phyloP scores from a whole-genome alignment of 2,888 invertebrate species.

The Caenorhabditis plicata region DNA sequence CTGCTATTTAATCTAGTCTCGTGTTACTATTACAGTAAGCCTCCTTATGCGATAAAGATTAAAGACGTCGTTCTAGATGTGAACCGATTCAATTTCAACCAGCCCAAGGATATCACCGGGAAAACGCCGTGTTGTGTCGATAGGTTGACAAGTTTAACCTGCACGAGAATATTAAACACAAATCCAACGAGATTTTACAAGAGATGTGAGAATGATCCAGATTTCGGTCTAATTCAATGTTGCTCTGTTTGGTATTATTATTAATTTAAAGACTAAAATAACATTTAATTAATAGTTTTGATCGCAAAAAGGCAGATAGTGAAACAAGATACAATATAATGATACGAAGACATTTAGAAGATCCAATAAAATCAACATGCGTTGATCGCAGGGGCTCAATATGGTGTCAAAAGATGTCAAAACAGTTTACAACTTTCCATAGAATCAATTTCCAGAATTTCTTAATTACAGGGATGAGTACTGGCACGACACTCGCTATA shows the following conservation, averaged over 20 bases:
- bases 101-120: constrained; percentile 36
- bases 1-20: too few species aligned
- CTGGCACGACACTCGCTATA: constrained; percentile 39
- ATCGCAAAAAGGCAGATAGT: constrained; percentile 19
- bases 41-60: too few species aligned
- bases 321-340: constrained; percentile 17
- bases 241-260: constrained; percentile 53
- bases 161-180: constrained; percentile 41
- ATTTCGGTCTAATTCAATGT: constrained; percentile 62
- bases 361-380: constrained; percentile 36
- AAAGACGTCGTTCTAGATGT: too few species aligned
- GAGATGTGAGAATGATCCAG: constrained; percentile 53
- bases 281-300: constrained; percentile 29
- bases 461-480: constrained; percentile 38
- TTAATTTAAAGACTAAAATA: not conserved
- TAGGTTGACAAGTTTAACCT: constrained; percentile 53
- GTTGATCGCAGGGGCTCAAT: constrained; percentile 34
- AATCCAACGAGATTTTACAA: constrained; percentile 40
- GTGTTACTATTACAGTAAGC: too few species aligned
- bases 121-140: constrained; percentile 62
- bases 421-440: constrained; percentile 23
- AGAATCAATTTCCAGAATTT: too few species aligned
- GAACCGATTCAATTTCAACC: constrained; percentile 38
- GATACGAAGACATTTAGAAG: constrained; percentile 29
- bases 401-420: constrained; percentile 37